These are phyloP conservation scores for Cochlearius cochlearius DNA, from an alignment of 2,113 vertebrate species.

Conservation along the genomic window DNA sequence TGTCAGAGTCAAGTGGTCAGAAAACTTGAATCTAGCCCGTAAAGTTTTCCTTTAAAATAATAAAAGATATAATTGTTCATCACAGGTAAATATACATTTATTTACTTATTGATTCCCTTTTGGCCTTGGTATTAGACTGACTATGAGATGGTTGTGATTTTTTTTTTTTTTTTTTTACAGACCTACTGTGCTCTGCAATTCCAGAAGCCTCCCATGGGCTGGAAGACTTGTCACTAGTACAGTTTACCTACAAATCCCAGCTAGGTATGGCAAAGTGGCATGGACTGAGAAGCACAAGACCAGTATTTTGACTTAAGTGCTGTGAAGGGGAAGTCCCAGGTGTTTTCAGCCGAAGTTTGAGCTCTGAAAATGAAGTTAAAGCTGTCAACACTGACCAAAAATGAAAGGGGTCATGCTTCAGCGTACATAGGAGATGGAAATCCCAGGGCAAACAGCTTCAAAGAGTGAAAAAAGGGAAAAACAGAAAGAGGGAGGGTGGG, in stretches of 20 bases:
- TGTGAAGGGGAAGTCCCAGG: background rate
- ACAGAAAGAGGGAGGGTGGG: background rate
- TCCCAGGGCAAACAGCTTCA: background rate
- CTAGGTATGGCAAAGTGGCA: background rate
- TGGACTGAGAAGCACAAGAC: background rate
- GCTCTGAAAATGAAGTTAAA: background rate
- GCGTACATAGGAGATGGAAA: background rate
- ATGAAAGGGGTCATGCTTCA: background rate
- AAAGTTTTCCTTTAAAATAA: background rate
- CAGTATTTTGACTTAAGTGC: background rate
- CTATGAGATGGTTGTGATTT: background rate
- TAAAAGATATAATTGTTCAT: background rate
- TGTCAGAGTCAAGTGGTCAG: background rate
- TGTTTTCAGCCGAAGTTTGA: background rate
- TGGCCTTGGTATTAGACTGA: background rate
- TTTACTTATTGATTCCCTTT: background rate
- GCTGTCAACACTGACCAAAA: background rate
- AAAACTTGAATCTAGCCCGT: background rate
- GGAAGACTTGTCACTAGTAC: background rate
- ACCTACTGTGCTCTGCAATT: background rate
- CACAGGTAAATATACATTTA: background rate
- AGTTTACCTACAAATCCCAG: background rate
- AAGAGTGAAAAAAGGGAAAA: background rate
- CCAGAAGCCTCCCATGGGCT: background rate
- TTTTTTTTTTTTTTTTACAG: background rate